Percentiles rank a stretch among this genome's conserved stretches.
Conservation (phyloP, 2,113 vertebrate genomes). For the Saccopteryx leptura region DNA sequence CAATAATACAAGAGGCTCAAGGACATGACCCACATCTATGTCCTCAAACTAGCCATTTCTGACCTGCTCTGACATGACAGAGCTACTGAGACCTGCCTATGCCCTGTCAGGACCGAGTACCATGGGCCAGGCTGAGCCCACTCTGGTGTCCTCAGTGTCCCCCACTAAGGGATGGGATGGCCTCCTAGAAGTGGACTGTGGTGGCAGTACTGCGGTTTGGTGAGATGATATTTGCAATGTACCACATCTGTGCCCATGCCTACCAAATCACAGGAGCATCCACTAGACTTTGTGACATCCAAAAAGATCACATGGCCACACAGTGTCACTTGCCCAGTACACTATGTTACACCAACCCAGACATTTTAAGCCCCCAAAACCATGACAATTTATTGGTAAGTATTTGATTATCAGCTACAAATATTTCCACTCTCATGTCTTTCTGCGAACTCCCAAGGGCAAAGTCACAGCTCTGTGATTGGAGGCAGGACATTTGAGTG, state of each 20-base stretch:
- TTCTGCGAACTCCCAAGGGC: background rate
- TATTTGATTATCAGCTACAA: background rate
- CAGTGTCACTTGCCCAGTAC: too few species aligned
- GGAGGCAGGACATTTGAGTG: background rate
- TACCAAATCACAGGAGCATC: too few species aligned
- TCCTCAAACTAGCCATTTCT: too few species aligned
- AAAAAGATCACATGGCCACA: too few species aligned
- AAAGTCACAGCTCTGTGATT: fast-evolving
- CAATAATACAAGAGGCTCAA: background rate
- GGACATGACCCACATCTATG: too few species aligned
- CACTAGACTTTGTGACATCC: too few species aligned
- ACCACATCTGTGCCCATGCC: too few species aligned
- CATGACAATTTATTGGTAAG: too few species aligned
- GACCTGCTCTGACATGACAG: too few species aligned
- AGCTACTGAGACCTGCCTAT: background rate
- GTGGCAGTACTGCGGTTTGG: background rate
- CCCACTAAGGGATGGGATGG: background rate
- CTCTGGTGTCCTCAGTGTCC: background rate
- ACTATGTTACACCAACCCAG: background rate
- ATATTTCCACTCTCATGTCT: background rate
- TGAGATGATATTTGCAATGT: background rate
- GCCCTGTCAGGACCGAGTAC: background rate
- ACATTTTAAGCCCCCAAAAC: background rate
- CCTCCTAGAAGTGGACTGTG: background rate
- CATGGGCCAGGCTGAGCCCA: background rate